phyloP scores from a whole-genome alignment of 2,888 invertebrate species.

The Aromia moschata region DNA sequence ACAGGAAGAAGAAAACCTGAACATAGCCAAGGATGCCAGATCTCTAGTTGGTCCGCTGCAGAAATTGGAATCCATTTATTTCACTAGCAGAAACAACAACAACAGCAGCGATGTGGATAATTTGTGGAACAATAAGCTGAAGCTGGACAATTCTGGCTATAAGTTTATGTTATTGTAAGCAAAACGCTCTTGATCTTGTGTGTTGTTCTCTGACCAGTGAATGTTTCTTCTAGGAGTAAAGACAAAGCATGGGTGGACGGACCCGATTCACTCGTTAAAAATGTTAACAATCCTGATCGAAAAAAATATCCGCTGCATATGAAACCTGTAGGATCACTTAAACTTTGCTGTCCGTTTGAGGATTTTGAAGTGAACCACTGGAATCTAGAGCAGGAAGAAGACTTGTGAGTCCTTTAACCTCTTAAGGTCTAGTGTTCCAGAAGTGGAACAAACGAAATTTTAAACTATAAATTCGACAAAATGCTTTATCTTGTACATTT shows the following conservation, averaged over 20 bases:
- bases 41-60: slow-evolving; percentile 43
- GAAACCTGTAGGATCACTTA: slow-evolving; percentile 25
- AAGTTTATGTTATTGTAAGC: slow-evolving; percentile 49
- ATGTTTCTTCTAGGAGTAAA: slow-evolving; percentile 38
- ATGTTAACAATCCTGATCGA: slow-evolving; percentile 29
- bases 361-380: slow-evolving; percentile 57
- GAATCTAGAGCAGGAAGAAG: slow-evolving; percentile 51
- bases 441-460: too few species aligned
- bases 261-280: slow-evolving; percentile 40
- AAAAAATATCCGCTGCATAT: slow-evolving; percentile 29
- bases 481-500: too few species aligned
- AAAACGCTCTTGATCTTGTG: neutral
- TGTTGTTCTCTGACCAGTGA: too few species aligned
- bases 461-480: too few species aligned
- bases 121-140: slow-evolving; percentile 51
- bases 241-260: slow-evolving; percentile 38
- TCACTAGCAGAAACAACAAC: slow-evolving; percentile 49
- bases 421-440: too few species aligned
- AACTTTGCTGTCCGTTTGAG: slow-evolving; percentile 70
- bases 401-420: slow-evolving; percentile 45
- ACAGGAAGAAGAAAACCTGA: slow-evolving; percentile 6
- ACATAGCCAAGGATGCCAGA: slow-evolving; percentile 42
- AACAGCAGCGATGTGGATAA: slow-evolving; percentile 51
- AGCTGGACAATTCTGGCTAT: slow-evolving; percentile 42
- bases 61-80: slow-evolving; percentile 50